Evolutionary conservation across 1,140 invertebrate species (phyloP).

Genomic region (Leucophenga varia): DNA sequence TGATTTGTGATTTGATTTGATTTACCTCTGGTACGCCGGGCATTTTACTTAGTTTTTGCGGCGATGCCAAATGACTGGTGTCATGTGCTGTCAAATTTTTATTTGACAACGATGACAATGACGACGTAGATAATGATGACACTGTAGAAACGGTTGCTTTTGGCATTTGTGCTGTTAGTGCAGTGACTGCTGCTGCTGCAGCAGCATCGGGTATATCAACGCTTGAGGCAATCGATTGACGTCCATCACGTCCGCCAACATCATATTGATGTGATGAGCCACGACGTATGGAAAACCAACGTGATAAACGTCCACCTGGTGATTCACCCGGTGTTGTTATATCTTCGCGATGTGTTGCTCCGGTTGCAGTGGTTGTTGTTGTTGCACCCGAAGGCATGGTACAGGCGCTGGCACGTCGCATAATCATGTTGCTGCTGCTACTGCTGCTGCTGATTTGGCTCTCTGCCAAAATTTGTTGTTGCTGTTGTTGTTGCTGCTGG

Average conservation of each 20-base stretch:
- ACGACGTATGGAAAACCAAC: constrained; percentile 82
- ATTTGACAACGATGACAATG: too few relatives aligned
- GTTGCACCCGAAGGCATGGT: constrained; percentile 54
- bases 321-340: constrained; percentile 61
- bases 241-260: constrained; percentile 59
- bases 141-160: neutral
- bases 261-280: constrained; percentile 79
- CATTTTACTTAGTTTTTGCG: constrained; percentile 62
- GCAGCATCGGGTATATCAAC: constrained; percentile 44
- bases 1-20: neutral
- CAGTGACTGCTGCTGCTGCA: neutral
- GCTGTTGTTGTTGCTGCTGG: constrained; percentile 36
- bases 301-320: constrained; percentile 69
- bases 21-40: constrained; percentile 75
- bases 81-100: too few relatives aligned
- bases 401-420: constrained; percentile 44
- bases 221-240: constrained; percentile 40
- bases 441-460: constrained; percentile 41
- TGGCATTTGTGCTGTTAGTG: too few relatives aligned
- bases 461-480: too few relatives aligned
- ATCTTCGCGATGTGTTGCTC: constrained; percentile 34
- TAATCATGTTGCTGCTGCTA: constrained; percentile 36
- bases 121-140: constrained; percentile 28
- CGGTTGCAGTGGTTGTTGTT: constrained; percentile 32
- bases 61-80: too few relatives aligned